These are phyloP conservation scores for Blastobasis adustella DNA, from an alignment of 2,888 invertebrate genomes.

Conservation along the genomic window DNA sequence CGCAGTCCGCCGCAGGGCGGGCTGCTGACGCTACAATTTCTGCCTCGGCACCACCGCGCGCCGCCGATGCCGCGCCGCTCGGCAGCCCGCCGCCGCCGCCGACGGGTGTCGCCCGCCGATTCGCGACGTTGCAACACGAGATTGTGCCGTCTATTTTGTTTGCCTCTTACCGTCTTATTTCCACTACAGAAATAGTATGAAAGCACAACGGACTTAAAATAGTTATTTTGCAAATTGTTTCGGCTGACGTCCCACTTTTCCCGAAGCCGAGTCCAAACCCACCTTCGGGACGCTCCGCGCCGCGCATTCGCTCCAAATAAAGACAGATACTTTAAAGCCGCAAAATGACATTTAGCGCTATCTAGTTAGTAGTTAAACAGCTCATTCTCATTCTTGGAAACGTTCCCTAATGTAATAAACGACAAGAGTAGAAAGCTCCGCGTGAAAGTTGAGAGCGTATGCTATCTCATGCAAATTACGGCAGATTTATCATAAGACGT, in stretches of 20 bases:
- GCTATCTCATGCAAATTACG: constrained; percentile 75
- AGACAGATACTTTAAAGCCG: constrained; percentile 22
- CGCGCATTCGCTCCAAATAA: too few species aligned
- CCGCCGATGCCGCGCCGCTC: constrained; percentile 8
- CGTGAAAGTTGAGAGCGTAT: constrained; percentile 74
- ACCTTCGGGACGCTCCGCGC: too few species aligned
- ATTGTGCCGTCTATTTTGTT: constrained; percentile 68
- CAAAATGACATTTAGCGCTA: constrained; percentile 51
- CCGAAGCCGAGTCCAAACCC: too few species aligned
- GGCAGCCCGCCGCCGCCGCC: neutral
- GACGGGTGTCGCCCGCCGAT: constrained; percentile 55
- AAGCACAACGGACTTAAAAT: constrained; percentile 50
- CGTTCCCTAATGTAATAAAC: constrained; percentile 71
- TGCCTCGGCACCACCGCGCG: constrained; percentile 32
- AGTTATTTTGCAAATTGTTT: constrained; percentile 45
- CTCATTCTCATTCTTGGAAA: constrained; percentile 71
- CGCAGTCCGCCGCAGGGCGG: constrained; percentile 63
- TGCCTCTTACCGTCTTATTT: constrained; percentile 68
- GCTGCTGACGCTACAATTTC: constrained; percentile 63
- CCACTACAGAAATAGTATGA: constrained; percentile 56
- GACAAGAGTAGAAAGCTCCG: constrained; percentile 69
- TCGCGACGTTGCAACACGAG: constrained; percentile 65
- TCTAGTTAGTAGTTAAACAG: constrained; percentile 68
- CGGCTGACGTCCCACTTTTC: neutral
- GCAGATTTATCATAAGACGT: constrained; percentile 75